Percentiles rank a stretch among this genome's conserved stretches.
Evolutionary conservation across 2,888 invertebrate genomes (phyloP).

Genomic region (Magallana nippona): DNA sequence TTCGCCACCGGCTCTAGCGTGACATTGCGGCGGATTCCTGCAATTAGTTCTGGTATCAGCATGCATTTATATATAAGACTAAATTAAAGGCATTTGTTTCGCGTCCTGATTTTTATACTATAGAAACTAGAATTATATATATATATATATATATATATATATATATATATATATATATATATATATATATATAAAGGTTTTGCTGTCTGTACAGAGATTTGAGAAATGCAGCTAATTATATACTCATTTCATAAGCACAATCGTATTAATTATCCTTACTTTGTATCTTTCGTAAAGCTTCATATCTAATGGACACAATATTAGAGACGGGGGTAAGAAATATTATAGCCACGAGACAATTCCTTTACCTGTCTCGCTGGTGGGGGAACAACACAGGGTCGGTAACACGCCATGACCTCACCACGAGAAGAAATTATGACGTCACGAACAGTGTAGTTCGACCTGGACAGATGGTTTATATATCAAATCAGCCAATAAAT

Average conservation of each 20-base stretch:
- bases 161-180: too few species aligned
- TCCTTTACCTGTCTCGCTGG: neutral
- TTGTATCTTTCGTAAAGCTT: too few species aligned
- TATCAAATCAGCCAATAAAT: neutral
- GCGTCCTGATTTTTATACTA: too few species aligned
- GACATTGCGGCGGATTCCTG: neutral
- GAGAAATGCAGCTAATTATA: too few species aligned
- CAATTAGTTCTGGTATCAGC: neutral
- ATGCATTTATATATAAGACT: too few species aligned
- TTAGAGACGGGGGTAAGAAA: neutral
- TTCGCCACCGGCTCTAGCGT: neutral
- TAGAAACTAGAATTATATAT: too few species aligned
- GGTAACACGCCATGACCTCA: neutral
- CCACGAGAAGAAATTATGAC: neutral
- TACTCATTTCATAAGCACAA: too few species aligned
- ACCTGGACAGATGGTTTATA: conserved; percentile 22
- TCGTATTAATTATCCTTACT: too few species aligned
- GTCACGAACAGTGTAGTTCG: neutral
- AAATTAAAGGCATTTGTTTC: too few species aligned
- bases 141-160: too few species aligned
- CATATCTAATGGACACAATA: neutral
- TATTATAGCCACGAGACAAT: neutral
- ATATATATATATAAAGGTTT: too few species aligned
- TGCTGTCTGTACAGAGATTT: too few species aligned
- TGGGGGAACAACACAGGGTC: conserved; percentile 5